These are phyloP conservation scores for Actenoides lindsayi DNA, from an alignment of 2,113 vertebrate species.

Conservation along the genomic window DNA sequence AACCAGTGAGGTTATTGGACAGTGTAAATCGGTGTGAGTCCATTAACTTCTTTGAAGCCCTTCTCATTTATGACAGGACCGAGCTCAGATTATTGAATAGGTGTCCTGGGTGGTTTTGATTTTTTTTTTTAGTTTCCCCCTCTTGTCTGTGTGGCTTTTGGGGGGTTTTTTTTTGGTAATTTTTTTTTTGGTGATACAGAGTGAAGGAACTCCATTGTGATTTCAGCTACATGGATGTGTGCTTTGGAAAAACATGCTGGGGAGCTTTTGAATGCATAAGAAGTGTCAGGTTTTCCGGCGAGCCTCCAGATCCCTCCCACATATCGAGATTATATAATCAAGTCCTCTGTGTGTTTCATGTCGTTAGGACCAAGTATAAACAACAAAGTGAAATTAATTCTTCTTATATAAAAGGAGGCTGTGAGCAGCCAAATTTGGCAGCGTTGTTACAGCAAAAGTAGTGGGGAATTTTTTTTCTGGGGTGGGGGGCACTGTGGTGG, in stretches of 20 bases:
- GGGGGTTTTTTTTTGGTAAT: background rate
- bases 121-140: background rate
- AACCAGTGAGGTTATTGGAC: background rate
- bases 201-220: background rate
- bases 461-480: background rate
- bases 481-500: too few species aligned
- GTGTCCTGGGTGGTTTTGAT: background rate
- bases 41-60: background rate
- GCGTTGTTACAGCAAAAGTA: background rate
- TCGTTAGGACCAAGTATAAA: constrained; percentile 42
- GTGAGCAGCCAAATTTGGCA: background rate
- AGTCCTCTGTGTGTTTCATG: constrained; percentile 6
- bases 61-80: background rate
- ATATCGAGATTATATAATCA: constrained; percentile 33
- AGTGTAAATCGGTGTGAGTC: background rate
- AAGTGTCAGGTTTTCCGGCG: constrained; percentile 29
- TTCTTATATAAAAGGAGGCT: background rate
- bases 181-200: background rate
- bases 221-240: background rate
- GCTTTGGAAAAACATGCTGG: background rate
- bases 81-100: background rate
- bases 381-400: constrained; percentile 18
- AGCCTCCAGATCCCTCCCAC: constrained; percentile 16
- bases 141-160: background rate
- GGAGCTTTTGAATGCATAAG: background rate